Percentiles rank a stretch among this genome's conserved stretches.
phyloP scores from a whole-genome alignment of 2,888 invertebrate species.

The Ceraclea dissimilis region DNA sequence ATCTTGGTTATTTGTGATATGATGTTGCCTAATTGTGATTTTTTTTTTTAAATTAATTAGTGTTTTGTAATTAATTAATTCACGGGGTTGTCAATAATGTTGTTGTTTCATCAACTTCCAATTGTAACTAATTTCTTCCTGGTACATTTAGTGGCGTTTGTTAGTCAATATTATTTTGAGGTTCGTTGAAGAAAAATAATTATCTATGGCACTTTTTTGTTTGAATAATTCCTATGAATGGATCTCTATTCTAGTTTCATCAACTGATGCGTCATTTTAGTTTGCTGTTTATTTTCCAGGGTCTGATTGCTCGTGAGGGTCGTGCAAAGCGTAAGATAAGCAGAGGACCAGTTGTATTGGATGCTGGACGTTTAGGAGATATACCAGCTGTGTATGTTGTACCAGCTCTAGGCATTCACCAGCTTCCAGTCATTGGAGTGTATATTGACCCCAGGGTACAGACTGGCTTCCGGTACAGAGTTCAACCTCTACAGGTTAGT shows the following conservation, averaged over 20 bases:
- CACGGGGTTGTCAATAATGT: slow-evolving; percentile 8
- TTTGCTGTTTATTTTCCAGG: slow-evolving; percentile 12
- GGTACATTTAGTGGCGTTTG: slow-evolving; percentile 7
- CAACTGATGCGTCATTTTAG: no score
- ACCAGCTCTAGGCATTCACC: slow-evolving; percentile 52
- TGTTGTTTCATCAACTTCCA: slow-evolving; percentile 19
- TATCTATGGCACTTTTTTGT: no score
- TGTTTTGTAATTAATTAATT: background rate
- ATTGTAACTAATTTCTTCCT: slow-evolving; percentile 14
- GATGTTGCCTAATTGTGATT: no score
- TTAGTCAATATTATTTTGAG: slow-evolving; percentile 13
- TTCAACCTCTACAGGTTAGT: slow-evolving; percentile 53
- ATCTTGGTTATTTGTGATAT: no score
- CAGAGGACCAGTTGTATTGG: slow-evolving; percentile 39
- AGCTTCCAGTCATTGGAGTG: slow-evolving; percentile 64
- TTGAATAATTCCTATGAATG: no score
- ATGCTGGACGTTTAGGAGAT: slow-evolving; percentile 55
- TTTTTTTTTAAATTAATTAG: no score
- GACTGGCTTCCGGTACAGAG: slow-evolving; percentile 68
- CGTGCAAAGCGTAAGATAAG: slow-evolving; percentile 12
- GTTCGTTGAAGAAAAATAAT: background rate
- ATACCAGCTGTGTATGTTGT: slow-evolving; percentile 58
- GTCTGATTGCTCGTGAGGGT: slow-evolving; percentile 8
- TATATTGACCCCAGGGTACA: slow-evolving; percentile 64
- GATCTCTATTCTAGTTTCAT: no score